Percentiles rank a stretch among this genome's conserved stretches.
These are phyloP conservation scores for Bergia sp. DNA, from an alignment of 92 coral and sea anemone species.

Conservation along the genomic window DNA sequence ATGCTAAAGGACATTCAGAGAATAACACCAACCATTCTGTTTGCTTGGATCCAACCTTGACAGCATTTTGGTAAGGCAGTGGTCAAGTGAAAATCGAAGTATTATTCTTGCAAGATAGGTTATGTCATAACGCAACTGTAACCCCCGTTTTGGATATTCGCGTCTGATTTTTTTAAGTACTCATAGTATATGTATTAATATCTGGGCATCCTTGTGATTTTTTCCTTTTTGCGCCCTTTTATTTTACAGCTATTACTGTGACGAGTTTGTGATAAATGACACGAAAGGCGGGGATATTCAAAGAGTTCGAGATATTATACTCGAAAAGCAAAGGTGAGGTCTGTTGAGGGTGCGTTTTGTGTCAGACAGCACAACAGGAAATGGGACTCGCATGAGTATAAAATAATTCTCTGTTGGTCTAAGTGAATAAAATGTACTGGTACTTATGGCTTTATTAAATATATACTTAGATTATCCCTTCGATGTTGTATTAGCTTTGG, in stretches of 20 bases:
- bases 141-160: conserved; percentile 27
- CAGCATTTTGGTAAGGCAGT: conserved; percentile 90
- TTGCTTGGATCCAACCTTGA: conserved; percentile 87
- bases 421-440: background rate
- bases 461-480: background rate
- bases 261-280: conserved; percentile 94
- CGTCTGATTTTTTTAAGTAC: background rate
- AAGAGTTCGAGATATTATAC: conserved; percentile 78
- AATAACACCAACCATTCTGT: conserved; percentile 83
- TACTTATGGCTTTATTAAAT: background rate
- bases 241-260: conserved; percentile 86
- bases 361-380: conserved; percentile 27
- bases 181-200: background rate
- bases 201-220: background rate
- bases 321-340: conserved; percentile 69
- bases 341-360: background rate
- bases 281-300: conserved; percentile 90
- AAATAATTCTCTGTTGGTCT: background rate
- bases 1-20: conserved; percentile 91
- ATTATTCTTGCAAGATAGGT: background rate
- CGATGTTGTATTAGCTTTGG: background rate
- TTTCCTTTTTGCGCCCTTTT: background rate
- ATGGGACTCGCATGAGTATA: conserved; percentile 8
- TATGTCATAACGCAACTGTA: background rate
- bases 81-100: background rate